Conservation (phyloP, 1,140 invertebrate species). For the Musca vetustissima region DNA sequence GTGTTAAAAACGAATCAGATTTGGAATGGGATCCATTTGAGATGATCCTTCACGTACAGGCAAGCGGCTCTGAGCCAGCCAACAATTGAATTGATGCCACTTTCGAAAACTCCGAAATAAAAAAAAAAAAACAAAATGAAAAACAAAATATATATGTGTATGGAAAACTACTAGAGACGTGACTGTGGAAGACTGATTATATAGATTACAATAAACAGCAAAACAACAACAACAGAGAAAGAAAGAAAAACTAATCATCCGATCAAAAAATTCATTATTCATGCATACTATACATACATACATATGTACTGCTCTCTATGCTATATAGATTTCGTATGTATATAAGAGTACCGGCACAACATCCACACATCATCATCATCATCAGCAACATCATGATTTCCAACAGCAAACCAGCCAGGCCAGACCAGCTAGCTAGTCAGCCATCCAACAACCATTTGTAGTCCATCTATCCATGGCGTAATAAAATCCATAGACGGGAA, state of each 20-base stretch:
- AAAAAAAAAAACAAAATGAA: too few relatives aligned
- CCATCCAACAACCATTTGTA: too few relatives aligned
- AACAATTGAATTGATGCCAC: slow-evolving; percentile 31
- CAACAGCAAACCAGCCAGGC: too few relatives aligned
- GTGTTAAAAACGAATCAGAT: slow-evolving; percentile 38
- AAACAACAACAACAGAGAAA: not conserved
- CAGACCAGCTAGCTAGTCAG: too few relatives aligned
- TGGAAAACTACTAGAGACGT: slow-evolving; percentile 11
- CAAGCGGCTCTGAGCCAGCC: slow-evolving; percentile 41
- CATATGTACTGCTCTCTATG: too few relatives aligned
- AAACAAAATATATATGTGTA: too few relatives aligned
- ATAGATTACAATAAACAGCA: slow-evolving; percentile 16
- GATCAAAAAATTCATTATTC: not conserved
- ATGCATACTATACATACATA: not conserved
- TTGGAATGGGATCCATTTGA: slow-evolving; percentile 53
- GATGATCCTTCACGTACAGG: slow-evolving; percentile 51
- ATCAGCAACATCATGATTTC: too few relatives aligned
- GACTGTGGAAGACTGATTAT: slow-evolving; percentile 23
- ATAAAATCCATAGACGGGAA: too few relatives aligned
- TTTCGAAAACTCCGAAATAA: slow-evolving; percentile 2
- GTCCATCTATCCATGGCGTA: too few relatives aligned
- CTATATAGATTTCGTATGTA: too few relatives aligned
- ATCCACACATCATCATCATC: too few relatives aligned
- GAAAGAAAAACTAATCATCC: not conserved
- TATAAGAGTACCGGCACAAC: too few relatives aligned